Conservation (phyloP, 2,888 invertebrate genomes). For the Ennomos quercinarius region DNA sequence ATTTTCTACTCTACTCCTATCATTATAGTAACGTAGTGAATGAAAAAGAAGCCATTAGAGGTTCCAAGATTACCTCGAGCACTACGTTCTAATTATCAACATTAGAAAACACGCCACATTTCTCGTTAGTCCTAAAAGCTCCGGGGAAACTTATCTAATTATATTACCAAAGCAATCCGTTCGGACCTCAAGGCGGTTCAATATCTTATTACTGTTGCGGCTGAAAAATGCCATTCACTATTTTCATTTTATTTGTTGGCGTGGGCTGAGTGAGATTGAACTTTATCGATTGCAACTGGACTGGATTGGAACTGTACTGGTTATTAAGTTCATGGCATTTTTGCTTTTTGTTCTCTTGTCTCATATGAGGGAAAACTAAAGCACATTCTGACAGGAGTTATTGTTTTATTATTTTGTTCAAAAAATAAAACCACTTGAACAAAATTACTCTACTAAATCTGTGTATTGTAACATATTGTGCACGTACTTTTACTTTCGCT, state of each 20-base stretch:
- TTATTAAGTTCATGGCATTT: not conserved
- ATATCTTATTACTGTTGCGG: constrained; percentile 11
- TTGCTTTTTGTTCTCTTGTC: not conserved
- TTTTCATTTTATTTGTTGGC: constrained; percentile 5
- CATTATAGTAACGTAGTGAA: not conserved
- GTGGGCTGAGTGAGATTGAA: constrained; percentile 11
- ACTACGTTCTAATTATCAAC: constrained; percentile 18
- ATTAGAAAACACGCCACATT: constrained; percentile 8
- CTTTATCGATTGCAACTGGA: constrained; percentile 6
- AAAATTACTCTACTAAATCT: no score
- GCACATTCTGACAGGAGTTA: no score
- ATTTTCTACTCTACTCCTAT: not conserved
- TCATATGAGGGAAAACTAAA: no score
- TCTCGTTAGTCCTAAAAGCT: constrained; percentile 21
- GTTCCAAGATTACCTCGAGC: constrained; percentile 12
- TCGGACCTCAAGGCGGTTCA: constrained; percentile 1
- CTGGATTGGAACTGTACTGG: not conserved
- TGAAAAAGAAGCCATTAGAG: constrained; percentile 8
- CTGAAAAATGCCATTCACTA: constrained; percentile 8
- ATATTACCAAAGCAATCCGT: constrained; percentile 10
- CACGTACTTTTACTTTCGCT: no score
- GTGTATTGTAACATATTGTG: no score
- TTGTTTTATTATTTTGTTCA: no score
- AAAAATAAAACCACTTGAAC: no score
- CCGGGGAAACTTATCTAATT: constrained; percentile 10